phyloP scores from a whole-genome alignment of 2,888 invertebrate species.

The Nomada flava region DNA sequence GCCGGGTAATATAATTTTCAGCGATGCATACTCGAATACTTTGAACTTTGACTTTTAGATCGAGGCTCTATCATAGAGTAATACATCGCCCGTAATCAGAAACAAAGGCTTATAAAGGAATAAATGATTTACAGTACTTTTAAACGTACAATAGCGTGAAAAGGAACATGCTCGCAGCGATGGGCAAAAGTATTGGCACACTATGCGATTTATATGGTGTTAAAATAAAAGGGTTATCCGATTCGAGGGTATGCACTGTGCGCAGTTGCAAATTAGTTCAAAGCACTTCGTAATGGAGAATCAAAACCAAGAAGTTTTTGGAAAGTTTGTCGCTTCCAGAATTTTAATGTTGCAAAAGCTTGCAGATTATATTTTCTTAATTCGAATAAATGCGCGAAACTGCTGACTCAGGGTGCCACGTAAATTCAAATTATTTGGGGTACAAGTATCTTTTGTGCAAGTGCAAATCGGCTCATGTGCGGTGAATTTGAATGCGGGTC shows the following conservation, averaged over 20 bases:
- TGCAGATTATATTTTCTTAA: background rate
- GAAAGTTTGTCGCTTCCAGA: too few species aligned
- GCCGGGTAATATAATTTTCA: constrained; percentile 33
- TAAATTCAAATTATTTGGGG: constrained; percentile 53
- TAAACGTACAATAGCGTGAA: background rate
- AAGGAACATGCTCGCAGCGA: background rate
- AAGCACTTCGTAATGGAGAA: too few species aligned
- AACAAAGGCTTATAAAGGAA: constrained; percentile 32
- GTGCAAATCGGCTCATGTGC: constrained; percentile 54
- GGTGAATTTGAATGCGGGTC: constrained; percentile 55
- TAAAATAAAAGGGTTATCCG: too few species aligned
- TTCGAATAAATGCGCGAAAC: constrained; percentile 7
- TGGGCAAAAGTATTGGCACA: too few species aligned
- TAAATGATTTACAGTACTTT: constrained; percentile 26
- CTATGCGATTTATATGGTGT: too few species aligned
- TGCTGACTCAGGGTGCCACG: constrained; percentile 12
- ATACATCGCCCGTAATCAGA: constrained; percentile 26
- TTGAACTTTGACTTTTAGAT: constrained; percentile 44
- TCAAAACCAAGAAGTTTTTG: too few species aligned
- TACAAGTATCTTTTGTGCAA: constrained; percentile 58
- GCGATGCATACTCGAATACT: constrained; percentile 25
- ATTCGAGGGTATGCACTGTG: too few species aligned
- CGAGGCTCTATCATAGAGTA: constrained; percentile 15
- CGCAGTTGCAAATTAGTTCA: too few species aligned
- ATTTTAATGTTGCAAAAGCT: too few species aligned